phyloP scores from a whole-genome alignment of 2,797 vertebrate genomes.

The Acanthis flammea region DNA sequence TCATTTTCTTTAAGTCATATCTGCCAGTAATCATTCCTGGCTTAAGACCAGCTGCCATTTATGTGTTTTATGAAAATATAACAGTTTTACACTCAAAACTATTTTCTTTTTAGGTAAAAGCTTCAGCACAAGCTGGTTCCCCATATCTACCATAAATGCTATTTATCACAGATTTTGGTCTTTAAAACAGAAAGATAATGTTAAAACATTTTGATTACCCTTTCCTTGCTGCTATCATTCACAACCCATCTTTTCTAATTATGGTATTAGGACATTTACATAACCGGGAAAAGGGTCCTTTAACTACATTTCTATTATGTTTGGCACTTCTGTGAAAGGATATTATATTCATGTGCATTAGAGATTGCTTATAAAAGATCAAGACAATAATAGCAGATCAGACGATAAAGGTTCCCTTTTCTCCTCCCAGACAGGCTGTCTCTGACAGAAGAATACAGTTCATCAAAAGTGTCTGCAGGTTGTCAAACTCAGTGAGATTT shows the following conservation, averaged over 20 bases:
- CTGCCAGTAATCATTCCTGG: constrained; percentile 79
- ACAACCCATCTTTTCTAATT: constrained; percentile 81
- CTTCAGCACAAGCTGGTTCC: constrained; percentile 64
- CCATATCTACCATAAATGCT: constrained; percentile 66
- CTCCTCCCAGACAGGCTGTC: constrained; percentile 87
- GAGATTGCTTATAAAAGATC: constrained; percentile 85
- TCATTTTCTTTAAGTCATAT: constrained; percentile 78
- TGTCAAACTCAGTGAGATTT: constrained; percentile 87
- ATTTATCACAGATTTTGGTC: constrained; percentile 70
- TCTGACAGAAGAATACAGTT: constrained; percentile 90
- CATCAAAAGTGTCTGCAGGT: constrained; percentile 94
- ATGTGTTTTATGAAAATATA: constrained; percentile 79
- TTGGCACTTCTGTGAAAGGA: constrained; percentile 83
- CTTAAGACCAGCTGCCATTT: constrained; percentile 77
- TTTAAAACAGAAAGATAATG: constrained; percentile 75
- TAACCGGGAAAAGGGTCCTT: constrained; percentile 78
- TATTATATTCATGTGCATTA: constrained; percentile 84
- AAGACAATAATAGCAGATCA: constrained; percentile 84
- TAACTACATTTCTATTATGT: constrained; percentile 82
- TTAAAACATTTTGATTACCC: constrained; percentile 78
- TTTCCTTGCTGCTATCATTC: constrained; percentile 75
- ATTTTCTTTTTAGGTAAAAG: constrained; percentile 70
- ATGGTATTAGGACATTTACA: constrained; percentile 79
- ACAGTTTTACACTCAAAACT: constrained; percentile 68
- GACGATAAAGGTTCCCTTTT: constrained; percentile 83